Conservation (phyloP, 2,888 invertebrate species). For the Scaeva pyrastri region DNA sequence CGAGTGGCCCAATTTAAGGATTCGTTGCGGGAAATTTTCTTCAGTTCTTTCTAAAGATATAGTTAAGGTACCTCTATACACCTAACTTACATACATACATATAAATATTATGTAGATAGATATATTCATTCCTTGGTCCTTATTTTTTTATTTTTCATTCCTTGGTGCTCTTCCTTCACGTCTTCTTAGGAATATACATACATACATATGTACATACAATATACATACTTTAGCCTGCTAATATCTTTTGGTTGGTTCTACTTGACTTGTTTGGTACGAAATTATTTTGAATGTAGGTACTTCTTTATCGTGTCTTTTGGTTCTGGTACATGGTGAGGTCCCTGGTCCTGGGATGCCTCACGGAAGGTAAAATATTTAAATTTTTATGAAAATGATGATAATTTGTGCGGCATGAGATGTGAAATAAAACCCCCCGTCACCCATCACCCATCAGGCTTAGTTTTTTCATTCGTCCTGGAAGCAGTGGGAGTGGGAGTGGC, state of each 20-base stretch:
- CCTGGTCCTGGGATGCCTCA: constrained; percentile 2
- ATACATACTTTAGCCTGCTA: constrained; percentile 19
- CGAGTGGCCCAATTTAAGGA: constrained; percentile 67
- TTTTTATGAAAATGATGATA: constrained; percentile 69
- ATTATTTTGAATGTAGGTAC: constrained; percentile 45
- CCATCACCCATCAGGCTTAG: no score
- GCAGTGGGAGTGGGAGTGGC: no score
- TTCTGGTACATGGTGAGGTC: background rate
- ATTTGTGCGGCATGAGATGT: constrained; percentile 62
- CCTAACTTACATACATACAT: background rate
- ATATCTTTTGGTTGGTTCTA: constrained; percentile 43
- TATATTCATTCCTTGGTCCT: constrained; percentile 28
- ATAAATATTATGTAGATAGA: background rate
- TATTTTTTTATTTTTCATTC: background rate
- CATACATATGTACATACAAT: no score
- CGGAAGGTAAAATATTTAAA: constrained; percentile 67
- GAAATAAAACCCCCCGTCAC: constrained; percentile 24
- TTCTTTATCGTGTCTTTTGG: constrained; percentile 29
- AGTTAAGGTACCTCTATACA: no score
- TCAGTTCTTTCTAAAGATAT: background rate
- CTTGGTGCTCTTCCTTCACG: background rate
- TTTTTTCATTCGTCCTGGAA: no score
- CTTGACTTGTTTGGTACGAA: constrained; percentile 56
- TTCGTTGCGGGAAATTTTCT: constrained; percentile 52
- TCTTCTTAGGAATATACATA: constrained; percentile 27